Conservation (phyloP, 2,888 invertebrate genomes). For the Urechis unicinctus region DNA sequence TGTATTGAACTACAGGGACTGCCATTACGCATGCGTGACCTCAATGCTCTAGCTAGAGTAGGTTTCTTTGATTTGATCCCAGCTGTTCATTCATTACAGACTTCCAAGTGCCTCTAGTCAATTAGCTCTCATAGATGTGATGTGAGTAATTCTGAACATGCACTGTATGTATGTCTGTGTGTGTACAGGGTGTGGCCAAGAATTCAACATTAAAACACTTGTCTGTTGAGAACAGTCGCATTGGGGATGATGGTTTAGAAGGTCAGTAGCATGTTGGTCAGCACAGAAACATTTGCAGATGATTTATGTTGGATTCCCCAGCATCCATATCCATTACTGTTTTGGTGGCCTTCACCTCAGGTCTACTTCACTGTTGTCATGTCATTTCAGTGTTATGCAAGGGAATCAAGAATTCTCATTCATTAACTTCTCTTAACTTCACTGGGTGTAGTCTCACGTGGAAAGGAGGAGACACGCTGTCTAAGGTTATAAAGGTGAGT, state of each 20-base stretch:
- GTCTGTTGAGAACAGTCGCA: conserved; percentile 41
- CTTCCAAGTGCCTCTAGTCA: no score
- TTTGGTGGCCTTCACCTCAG: background rate
- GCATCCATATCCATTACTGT: background rate
- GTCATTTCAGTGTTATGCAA: conserved; percentile 46
- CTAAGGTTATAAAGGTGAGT: conserved; percentile 44
- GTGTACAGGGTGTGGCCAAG: conserved; percentile 36
- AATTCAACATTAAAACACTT: conserved; percentile 39
- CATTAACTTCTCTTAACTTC: conserved; percentile 44
- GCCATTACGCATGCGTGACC: conserved; percentile 40
- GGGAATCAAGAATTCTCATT: conserved; percentile 43
- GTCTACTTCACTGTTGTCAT: conserved; percentile 10
- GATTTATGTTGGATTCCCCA: background rate
- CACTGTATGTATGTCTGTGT: conserved; percentile 3
- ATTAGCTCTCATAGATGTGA: background rate
- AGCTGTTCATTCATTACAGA: background rate
- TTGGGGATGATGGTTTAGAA: conserved; percentile 32
- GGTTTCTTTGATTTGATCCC: background rate
- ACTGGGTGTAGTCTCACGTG: conserved; percentile 41
- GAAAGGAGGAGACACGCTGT: conserved; percentile 39
- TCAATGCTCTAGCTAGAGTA: conserved; percentile 41
- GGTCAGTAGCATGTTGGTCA: background rate
- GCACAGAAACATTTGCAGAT: no score
- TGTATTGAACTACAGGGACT: conserved; percentile 45
- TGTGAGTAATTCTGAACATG: conserved; percentile 1